Percentiles rank a stretch among this genome's conserved stretches.
phyloP scores from a whole-genome alignment of 2,888 invertebrate species.

The Halictus ligatus region DNA sequence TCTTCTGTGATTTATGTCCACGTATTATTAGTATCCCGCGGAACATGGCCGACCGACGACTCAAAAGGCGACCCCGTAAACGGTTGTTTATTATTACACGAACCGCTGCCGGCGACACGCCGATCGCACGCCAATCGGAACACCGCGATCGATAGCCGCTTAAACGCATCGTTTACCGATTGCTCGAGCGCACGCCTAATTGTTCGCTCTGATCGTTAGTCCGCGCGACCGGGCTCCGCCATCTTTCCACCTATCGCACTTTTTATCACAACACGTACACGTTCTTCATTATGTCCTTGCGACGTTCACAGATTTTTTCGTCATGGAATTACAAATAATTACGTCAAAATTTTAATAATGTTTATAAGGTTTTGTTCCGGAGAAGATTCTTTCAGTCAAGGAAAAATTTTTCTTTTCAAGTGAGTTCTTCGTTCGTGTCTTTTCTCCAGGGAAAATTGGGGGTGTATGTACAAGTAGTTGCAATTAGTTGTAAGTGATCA shows the following conservation, averaged over 20 bases:
- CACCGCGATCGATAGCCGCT: too few relatives aligned
- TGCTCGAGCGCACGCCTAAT: background rate
- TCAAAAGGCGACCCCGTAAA: background rate
- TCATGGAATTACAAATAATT: too few relatives aligned
- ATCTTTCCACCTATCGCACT: too few relatives aligned
- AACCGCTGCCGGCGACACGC: background rate
- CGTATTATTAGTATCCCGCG: constrained; percentile 64
- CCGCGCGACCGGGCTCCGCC: background rate
- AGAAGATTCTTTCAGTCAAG: too few relatives aligned
- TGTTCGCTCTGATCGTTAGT: background rate
- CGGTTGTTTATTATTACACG: constrained; percentile 34
- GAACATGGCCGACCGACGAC: constrained; percentile 43
- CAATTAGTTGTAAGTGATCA: background rate
- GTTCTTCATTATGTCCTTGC: too few relatives aligned
- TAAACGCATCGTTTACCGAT: background rate
- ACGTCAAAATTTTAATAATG: too few relatives aligned
- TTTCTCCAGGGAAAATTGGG: background rate
- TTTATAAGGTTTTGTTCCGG: too few relatives aligned
- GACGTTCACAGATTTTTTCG: too few relatives aligned
- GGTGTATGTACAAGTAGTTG: background rate
- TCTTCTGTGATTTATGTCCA: constrained; percentile 56
- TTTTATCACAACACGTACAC: too few relatives aligned
- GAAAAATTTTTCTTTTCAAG: too few relatives aligned
- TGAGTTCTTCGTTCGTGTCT: too few relatives aligned
- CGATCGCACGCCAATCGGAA: background rate